Conservation (phyloP, 2,797 vertebrate species). For the Liasis olivaceus region DNA sequence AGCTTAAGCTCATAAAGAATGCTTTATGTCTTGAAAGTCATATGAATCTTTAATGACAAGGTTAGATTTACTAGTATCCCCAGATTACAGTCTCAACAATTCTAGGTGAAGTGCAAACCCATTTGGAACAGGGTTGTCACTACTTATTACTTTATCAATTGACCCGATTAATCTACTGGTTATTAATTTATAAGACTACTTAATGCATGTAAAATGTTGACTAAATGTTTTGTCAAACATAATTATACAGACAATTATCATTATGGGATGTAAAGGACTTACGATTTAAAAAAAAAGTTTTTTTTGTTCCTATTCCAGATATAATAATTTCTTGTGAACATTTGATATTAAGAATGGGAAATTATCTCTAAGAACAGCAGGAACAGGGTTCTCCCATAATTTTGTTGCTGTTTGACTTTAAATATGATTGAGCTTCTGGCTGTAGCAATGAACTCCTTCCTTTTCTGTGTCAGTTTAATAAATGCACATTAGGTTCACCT, state of each 20-base stretch:
- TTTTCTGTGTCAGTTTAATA: constrained; percentile 59
- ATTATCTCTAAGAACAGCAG: constrained; percentile 21
- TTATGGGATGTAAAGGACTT: neutral
- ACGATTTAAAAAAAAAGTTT: neutral
- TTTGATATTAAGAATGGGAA: constrained; percentile 23
- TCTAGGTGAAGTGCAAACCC: neutral
- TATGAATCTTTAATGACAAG: neutral
- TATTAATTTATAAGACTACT: neutral
- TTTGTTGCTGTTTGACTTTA: neutral
- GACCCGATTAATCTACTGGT: neutral
- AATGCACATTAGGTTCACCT: constrained; percentile 59
- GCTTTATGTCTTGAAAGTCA: neutral
- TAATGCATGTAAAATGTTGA: neutral
- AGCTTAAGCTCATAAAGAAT: neutral
- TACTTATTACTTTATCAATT: neutral
- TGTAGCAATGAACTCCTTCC: constrained; percentile 47
- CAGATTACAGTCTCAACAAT: neutral
- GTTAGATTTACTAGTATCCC: neutral
- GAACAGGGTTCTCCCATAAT: constrained; percentile 46
- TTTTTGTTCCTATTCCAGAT: neutral
- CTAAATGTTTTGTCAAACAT: neutral
- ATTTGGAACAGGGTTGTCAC: neutral
- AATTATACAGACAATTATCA: neutral
- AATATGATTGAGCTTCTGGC: constrained; percentile 57
- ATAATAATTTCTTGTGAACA: neutral